Evolutionary conservation across 2,113 vertebrate species (phyloP).

Genomic region (Picathartes gymnocephalus): DNA sequence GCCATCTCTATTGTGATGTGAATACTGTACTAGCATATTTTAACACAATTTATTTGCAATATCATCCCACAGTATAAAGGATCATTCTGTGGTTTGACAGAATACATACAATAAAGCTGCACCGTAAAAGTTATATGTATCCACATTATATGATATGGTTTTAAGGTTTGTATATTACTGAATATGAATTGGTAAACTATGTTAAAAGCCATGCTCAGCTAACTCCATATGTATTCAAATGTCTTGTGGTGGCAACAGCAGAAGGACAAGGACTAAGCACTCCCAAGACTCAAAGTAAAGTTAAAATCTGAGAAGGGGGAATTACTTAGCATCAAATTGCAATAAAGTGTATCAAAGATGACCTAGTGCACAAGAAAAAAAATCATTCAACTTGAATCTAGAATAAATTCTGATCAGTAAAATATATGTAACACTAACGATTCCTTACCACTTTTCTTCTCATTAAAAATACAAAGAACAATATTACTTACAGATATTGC

Average conservation of each 20-base stretch:
- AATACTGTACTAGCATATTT: neutral
- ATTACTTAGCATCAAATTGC: neutral
- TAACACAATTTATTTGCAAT: neutral
- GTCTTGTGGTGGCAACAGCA: neutral
- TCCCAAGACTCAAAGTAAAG: neutral
- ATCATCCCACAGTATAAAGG: neutral
- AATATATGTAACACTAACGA: neutral
- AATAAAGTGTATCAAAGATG: neutral
- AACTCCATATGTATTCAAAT: neutral
- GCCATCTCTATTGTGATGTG: neutral
- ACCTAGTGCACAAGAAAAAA: neutral
- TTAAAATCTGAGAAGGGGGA: neutral
- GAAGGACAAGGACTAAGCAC: neutral
- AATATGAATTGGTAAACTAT: neutral
- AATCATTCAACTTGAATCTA: neutral
- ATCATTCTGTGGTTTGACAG: neutral
- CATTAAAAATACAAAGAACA: neutral
- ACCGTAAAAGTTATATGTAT: neutral
- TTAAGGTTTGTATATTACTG: neutral
- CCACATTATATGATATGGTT: neutral
- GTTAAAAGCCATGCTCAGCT: neutral
- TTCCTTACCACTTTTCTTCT: neutral
- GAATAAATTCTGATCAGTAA: neutral
- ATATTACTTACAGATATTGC: constrained; percentile 79
- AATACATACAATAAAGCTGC: neutral